Evolutionary conservation across 2,888 invertebrate genomes (phyloP).

Genomic region (Calameuta idolon): DNA sequence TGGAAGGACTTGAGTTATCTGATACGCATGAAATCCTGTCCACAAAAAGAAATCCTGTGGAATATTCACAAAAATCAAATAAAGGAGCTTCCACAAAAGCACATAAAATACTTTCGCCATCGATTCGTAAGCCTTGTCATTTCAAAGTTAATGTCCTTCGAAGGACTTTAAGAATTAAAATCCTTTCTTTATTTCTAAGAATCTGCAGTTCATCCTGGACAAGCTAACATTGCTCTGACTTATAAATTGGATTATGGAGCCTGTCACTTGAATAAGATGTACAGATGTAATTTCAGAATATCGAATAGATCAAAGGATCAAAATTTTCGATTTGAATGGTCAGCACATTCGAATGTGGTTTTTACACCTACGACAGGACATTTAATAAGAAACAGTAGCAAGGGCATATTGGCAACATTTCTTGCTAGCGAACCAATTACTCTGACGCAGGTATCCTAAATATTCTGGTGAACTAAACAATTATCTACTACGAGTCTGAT

Average conservation of each 20-base stretch:
- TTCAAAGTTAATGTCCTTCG: neutral
- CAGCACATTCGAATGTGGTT: conserved; percentile 54
- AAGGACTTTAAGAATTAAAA: neutral
- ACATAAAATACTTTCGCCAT: neutral
- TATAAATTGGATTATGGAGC: conserved; percentile 64
- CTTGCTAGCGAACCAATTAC: conserved; percentile 63
- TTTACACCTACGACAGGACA: conserved; percentile 70
- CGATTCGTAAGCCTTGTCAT: neutral
- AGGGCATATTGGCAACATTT: conserved; percentile 70
- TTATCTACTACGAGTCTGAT: neutral
- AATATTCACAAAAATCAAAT: neutral
- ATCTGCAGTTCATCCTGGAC: neutral
- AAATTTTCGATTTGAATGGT: conserved; percentile 66
- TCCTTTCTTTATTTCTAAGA: neutral
- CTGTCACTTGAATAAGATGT: conserved; percentile 58
- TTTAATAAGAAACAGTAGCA: conserved; percentile 63
- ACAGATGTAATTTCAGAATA: conserved; percentile 64
- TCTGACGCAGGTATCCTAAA: conserved; percentile 51
- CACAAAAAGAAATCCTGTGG: neutral
- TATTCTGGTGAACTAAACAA: neutral
- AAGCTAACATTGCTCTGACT: conserved; percentile 17
- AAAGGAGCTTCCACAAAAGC: neutral
- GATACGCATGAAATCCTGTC: conserved; percentile 20
- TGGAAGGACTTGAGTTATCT: conserved; percentile 59
- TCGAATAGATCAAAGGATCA: conserved; percentile 62